Conservation (phyloP, 1,140 invertebrate genomes). For the Philaenus spumarius region DNA sequence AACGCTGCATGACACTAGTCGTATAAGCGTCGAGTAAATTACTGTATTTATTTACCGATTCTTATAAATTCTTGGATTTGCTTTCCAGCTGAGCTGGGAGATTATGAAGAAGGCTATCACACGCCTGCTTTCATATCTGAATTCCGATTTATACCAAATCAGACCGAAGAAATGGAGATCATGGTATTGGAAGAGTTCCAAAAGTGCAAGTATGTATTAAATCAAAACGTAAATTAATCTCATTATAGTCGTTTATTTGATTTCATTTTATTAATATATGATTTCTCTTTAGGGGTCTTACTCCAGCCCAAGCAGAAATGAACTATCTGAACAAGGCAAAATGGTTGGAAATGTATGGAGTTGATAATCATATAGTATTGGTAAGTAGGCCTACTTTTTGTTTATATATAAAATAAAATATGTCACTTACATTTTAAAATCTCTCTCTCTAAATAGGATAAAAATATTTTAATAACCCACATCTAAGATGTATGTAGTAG, state of each 20-base stretch:
- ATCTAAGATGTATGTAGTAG: too few species aligned
- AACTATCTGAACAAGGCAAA: constrained; percentile 91
- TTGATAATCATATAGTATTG: constrained; percentile 90
- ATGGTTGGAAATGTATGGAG: constrained; percentile 95
- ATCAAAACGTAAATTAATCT: background rate
- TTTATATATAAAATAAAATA: too few species aligned
- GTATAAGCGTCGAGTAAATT: too few species aligned
- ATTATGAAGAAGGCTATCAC: constrained; percentile 87
- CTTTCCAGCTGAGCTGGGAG: constrained; percentile 86
- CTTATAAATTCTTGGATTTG: constrained; percentile 16
- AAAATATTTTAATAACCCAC: too few species aligned
- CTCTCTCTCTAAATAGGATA: too few species aligned
- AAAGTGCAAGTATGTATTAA: constrained; percentile 50
- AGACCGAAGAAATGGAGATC: constrained; percentile 90
- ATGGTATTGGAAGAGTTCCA: constrained; percentile 86
- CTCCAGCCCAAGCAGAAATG: constrained; percentile 87
- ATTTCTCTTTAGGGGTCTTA: constrained; percentile 52
- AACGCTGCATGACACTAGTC: too few species aligned
- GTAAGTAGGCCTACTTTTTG: constrained; percentile 40
- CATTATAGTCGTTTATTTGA: background rate
- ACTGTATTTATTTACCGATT: too few species aligned
- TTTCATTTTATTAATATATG: background rate
- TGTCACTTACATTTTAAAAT: too few species aligned
- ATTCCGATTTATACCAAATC: constrained; percentile 91
- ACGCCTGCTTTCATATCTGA: constrained; percentile 94